phyloP scores from a whole-genome alignment of 2,113 vertebrate genomes.

The Struthidea cinerea region DNA sequence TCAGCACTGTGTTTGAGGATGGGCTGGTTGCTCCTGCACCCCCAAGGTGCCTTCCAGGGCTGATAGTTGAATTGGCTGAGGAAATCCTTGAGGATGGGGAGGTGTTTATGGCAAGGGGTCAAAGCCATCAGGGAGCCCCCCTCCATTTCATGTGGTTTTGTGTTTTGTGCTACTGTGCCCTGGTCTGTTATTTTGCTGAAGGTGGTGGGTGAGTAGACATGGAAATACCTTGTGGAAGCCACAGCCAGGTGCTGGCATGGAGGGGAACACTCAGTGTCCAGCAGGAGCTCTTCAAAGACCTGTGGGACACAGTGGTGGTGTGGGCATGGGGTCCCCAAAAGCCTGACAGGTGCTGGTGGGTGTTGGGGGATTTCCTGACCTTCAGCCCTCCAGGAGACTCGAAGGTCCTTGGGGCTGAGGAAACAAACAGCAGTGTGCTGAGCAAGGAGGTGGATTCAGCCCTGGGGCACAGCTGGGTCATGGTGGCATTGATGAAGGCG shows the following conservation, averaged over 20 bases:
- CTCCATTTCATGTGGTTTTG: fast-evolving
- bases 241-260: slow-evolving; percentile 76
- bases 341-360: background rate
- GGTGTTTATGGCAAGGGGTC: background rate
- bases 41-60: background rate
- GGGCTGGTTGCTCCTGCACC: slow-evolving; percentile 63
- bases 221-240: slow-evolving; percentile 76
- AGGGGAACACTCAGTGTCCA: slow-evolving; percentile 74
- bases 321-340: background rate
- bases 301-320: background rate
- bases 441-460: slow-evolving; percentile 77
- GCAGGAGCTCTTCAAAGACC: slow-evolving; percentile 74
- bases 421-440: slow-evolving; percentile 74
- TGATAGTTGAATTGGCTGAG: background rate
- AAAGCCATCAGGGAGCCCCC: background rate
- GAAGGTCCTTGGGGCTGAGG: slow-evolving; percentile 70
- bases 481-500: slow-evolving; percentile 73
- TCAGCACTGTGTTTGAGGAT: slow-evolving; percentile 57
- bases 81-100: slow-evolving; percentile 64
- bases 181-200: slow-evolving; percentile 69
- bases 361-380: background rate
- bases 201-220: background rate
- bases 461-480: slow-evolving; percentile 73
- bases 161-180: background rate
- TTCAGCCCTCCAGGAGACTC: slow-evolving; percentile 74